A percentile compares a stretch with the other conserved stretches of the same genome.
Evolutionary conservation across 2,888 invertebrate species (phyloP).

Genomic region (Ophioninae sp.): DNA sequence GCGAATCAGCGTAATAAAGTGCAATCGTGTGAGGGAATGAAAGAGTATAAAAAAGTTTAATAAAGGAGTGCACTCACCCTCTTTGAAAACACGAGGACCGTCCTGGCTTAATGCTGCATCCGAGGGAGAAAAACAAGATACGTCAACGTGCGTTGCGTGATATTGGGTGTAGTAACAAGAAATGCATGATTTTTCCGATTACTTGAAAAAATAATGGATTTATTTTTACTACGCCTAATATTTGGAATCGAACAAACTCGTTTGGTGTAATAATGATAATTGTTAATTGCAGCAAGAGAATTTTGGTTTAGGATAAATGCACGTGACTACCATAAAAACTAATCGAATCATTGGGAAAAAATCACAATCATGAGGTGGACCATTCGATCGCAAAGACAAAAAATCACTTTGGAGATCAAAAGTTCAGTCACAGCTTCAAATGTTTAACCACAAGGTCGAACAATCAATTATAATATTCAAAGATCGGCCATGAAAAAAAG

Average conservation of each 20-base stretch:
- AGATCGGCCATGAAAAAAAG: too few relatives aligned
- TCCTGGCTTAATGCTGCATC: slow-evolving; percentile 71
- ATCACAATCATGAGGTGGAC: not conserved
- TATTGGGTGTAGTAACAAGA: too few relatives aligned
- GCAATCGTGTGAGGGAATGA: not conserved
- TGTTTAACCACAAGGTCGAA: too few relatives aligned
- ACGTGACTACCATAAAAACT: not conserved
- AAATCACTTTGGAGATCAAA: too few relatives aligned
- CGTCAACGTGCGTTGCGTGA: not conserved
- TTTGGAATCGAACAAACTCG: not conserved
- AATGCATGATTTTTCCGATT: too few relatives aligned
- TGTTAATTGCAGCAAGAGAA: not conserved
- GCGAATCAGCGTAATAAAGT: not conserved
- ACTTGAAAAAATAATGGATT: too few relatives aligned
- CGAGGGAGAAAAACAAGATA: slow-evolving; percentile 19
- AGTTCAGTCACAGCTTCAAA: too few relatives aligned
- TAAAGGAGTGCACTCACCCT: slow-evolving; percentile 65
- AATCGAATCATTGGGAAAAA: not conserved
- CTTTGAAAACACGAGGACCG: slow-evolving; percentile 72
- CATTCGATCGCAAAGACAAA: too few relatives aligned
- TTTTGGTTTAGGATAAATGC: not conserved
- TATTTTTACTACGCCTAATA: too few relatives aligned
- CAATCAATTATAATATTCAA: too few relatives aligned
- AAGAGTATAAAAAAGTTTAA: not conserved
- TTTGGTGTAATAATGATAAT: not conserved